phyloP scores from a whole-genome alignment of 1,140 invertebrate species.

The Ganaspis sp. region DNA sequence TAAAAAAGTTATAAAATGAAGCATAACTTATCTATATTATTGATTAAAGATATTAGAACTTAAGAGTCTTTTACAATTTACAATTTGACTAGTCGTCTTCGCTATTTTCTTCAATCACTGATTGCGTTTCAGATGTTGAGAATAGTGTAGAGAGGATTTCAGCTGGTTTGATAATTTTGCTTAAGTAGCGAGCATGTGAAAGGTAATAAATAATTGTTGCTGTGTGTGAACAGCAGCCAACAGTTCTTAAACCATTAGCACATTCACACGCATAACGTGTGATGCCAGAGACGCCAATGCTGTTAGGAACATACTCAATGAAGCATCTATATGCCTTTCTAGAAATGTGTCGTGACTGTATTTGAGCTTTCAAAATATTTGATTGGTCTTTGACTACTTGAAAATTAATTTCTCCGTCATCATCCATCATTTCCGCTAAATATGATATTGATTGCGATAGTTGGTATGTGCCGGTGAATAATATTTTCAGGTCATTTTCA shows the following conservation, averaged over 20 bases:
- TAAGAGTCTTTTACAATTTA: no score
- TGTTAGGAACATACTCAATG: slow-evolving; percentile 31
- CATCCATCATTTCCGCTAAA: slow-evolving; percentile 36
- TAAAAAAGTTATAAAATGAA: no score
- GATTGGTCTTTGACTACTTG: slow-evolving; percentile 35
- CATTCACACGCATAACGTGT: slow-evolving; percentile 36
- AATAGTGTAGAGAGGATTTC: no score
- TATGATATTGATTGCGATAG: not conserved
- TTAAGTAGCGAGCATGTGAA: no score
- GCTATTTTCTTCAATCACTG: no score
- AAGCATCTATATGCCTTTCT: not conserved
- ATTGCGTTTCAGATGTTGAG: no score
- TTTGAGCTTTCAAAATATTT: slow-evolving; percentile 31
- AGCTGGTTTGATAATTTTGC: no score
- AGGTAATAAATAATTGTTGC: no score
- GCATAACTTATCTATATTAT: no score
- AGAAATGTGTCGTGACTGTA: slow-evolving; percentile 35
- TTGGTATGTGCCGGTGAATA: not conserved
- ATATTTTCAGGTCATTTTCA: not conserved
- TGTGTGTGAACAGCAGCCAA: not conserved
- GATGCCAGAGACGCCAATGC: slow-evolving; percentile 23
- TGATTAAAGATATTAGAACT: no score
- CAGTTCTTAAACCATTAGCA: slow-evolving; percentile 26
- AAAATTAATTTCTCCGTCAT: slow-evolving; percentile 26
- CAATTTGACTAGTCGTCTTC: no score